A percentile compares a stretch with the other conserved stretches of the same genome.
phyloP scores from a whole-genome alignment of 2,113 vertebrate species.

The Hoplias malabaricus region DNA sequence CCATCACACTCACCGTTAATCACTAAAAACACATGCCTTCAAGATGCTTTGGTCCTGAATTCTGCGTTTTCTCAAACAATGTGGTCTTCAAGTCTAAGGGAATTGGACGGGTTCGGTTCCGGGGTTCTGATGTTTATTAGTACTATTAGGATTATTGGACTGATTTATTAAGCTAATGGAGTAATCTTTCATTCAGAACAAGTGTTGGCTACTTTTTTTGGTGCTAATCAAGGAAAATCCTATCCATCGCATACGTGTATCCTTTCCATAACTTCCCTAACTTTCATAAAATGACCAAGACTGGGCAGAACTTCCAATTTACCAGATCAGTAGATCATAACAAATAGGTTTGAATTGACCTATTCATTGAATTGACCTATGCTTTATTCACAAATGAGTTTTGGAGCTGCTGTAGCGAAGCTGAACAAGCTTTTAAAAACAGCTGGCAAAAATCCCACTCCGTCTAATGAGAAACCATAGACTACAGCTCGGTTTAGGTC shows the following conservation, averaged over 20 bases:
- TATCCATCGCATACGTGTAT: not conserved
- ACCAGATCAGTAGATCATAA: conserved; percentile 9
- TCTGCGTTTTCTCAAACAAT: not conserved
- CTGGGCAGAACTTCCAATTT: not conserved
- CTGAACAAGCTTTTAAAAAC: too few species aligned
- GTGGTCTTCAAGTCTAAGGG: too few species aligned
- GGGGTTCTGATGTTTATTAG: too few species aligned
- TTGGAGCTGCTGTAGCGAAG: too few species aligned
- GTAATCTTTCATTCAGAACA: too few species aligned
- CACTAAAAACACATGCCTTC: not conserved
- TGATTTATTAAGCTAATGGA: too few species aligned
- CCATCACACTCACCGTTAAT: conserved; percentile 45
- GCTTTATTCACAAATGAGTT: not conserved
- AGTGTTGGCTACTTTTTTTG: too few species aligned
- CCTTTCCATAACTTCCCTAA: not conserved
- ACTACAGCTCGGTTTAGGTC: too few species aligned
- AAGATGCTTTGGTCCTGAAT: not conserved
- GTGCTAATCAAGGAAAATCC: conserved; percentile 5
- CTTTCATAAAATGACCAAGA: not conserved
- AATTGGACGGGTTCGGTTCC: too few species aligned
- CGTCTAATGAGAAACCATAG: too few species aligned
- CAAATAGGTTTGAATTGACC: not conserved
- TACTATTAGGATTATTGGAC: too few species aligned
- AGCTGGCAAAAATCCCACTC: too few species aligned
- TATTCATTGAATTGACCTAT: not conserved